Base-by-base conservation (phyloP, 2,113 vertebrate genomes). In the Chlorodrepanis virens region DNA sequence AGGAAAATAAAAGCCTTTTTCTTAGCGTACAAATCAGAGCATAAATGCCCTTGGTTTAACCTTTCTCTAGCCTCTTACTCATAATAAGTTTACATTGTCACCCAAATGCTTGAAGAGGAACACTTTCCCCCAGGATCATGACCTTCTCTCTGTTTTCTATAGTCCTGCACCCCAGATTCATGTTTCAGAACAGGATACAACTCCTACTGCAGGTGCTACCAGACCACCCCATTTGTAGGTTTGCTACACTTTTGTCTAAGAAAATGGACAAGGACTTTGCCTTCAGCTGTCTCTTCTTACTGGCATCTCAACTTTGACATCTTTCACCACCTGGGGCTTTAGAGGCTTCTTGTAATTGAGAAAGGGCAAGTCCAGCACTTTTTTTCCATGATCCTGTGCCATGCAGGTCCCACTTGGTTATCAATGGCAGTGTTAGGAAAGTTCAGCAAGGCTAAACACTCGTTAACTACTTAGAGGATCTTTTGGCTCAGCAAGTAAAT, bases 401-500 rank as follows among this genome's bases (percentile, higher is more conserved):
- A 1, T 33, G 50, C 82, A 90, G 37, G 57, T 94, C 88, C 53
- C 71, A 47, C 63, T 94, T 94, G 79, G 37, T 90, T 92, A 74
- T 93, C 92, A 95, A 49, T 54, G 79, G 21, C 71, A 90, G 45
- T 83, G 75, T 89, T 88, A 79, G 27, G 70, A 83, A 88, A 83
- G 67, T 93, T 83, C 70, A 92, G 68, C 54, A 83, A 70, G 42
- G 68, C 63, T 93, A 87, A 94, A 83, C 42, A 88, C 25, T 83
- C 11, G 0, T 90, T 88, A 92, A 92, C 75, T 83, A 53, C 92
- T 95, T 95, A 72, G 6, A 72, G 45, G 70, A 29, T 56, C 84
- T 91, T 91, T 87, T 89, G 56, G 60, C 70, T 89, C 61, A 64
- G 27, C 57, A 91, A 87, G 69, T 91, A 93, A 95, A 91, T 96